Conservation (phyloP, 2,113 vertebrate species). For the Nothocercus nigrocapillus region DNA sequence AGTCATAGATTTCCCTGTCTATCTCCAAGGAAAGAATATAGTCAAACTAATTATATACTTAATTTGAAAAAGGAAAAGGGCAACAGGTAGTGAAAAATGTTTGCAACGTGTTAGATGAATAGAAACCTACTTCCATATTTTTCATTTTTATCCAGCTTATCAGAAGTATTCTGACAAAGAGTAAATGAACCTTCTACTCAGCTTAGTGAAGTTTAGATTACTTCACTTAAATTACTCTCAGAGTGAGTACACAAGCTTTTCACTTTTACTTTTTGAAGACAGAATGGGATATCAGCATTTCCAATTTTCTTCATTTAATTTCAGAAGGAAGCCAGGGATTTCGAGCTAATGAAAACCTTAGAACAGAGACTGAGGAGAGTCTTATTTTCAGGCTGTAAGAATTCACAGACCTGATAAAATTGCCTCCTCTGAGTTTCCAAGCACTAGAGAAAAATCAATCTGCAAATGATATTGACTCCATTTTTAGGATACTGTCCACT, state of each 20-base stretch:
- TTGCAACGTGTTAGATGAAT: conserved; percentile 22
- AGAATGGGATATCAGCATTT: not conserved
- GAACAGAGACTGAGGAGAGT: not conserved
- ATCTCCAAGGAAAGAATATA: conserved; percentile 36
- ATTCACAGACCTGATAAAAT: conserved; percentile 12
- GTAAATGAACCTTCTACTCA: not conserved
- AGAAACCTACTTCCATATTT: not conserved
- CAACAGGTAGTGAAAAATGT: conserved; percentile 55
- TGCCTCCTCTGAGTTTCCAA: not conserved
- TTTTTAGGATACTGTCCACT: not conserved
- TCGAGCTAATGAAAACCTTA: conserved; percentile 50
- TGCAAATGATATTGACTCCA: not conserved
- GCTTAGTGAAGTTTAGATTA: not conserved
- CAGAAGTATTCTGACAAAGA: not conserved
- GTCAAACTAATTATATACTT: conserved; percentile 72
- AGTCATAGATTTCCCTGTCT: conserved; percentile 71
- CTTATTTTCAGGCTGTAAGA: conserved; percentile 23
- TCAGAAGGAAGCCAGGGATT: conserved; percentile 31
- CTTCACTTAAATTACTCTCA: not conserved
- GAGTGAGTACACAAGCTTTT: not conserved
- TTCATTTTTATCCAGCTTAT: not conserved
- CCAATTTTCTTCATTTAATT: conserved; percentile 42
- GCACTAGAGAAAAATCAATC: not conserved
- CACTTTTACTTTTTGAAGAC: not conserved
- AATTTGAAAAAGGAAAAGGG: conserved; percentile 72